Conservation (phyloP, 2,888 invertebrate genomes). For the Eupithecia subumbrata region DNA sequence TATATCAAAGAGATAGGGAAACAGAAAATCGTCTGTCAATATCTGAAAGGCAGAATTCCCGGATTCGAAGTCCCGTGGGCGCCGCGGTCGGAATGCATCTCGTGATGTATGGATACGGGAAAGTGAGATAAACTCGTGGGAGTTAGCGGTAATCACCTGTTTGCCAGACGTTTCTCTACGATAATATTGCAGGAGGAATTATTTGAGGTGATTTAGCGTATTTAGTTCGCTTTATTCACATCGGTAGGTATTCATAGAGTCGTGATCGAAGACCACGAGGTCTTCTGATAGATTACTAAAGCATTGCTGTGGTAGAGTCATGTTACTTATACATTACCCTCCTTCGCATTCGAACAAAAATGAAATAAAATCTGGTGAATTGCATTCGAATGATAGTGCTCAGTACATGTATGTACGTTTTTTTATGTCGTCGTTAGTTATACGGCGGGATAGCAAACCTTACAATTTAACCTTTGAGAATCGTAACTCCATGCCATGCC, state of each 20-base stretch:
- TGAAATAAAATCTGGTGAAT: background rate
- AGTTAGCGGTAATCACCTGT: conserved; percentile 68
- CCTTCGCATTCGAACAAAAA: background rate
- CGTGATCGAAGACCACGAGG: background rate
- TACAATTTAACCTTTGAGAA: conserved; percentile 7
- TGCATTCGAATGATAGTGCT: background rate
- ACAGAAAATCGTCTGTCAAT: conserved; percentile 48
- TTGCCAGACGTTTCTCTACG: conserved; percentile 49
- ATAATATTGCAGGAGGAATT: conserved; percentile 16
- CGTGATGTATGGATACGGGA: conserved; percentile 73
- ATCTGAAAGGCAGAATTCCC: conserved; percentile 46
- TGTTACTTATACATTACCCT: background rate
- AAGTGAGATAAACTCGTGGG: conserved; percentile 66
- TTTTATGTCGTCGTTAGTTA: background rate
- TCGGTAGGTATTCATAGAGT: background rate
- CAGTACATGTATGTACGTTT: background rate
- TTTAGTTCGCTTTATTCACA: background rate
- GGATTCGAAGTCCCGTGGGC: conserved; percentile 50
- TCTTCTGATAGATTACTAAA: background rate
- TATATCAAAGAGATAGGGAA: conserved; percentile 34
- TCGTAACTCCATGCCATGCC: conserved; percentile 10
- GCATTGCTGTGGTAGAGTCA: background rate
- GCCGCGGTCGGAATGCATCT: conserved; percentile 68
- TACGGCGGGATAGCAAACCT: background rate
- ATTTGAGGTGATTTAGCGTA: background rate